Percentiles rank a stretch among this genome's conserved stretches.
Conservation (phyloP, 2,888 invertebrate genomes). For the Yponomeuta plumbellus region DNA sequence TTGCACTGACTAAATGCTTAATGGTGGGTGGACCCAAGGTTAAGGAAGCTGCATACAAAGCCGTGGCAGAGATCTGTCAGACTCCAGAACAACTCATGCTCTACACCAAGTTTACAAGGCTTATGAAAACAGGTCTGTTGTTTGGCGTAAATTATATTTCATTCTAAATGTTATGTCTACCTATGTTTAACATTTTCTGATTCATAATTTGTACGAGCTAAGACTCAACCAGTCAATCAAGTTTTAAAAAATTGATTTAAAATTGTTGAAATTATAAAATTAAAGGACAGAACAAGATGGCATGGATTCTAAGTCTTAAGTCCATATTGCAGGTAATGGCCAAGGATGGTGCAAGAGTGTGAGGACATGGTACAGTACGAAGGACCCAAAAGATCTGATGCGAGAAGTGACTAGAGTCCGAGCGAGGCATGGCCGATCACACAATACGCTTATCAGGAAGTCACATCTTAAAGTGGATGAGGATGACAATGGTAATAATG, state of each 20-base stretch:
- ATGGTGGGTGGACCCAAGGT: conserved; percentile 47
- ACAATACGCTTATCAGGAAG: conserved; percentile 82
- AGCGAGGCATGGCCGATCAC: conserved; percentile 81
- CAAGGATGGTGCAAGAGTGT: conserved; percentile 80
- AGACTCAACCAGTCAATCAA: too few species aligned
- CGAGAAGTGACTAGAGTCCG: conserved; percentile 78
- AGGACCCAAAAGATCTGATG: conserved; percentile 78
- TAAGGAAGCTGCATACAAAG: conserved; percentile 72
- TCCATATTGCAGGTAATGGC: conserved; percentile 60
- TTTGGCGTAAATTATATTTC: background rate
- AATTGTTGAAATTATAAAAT: too few species aligned
- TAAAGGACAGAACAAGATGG: too few species aligned
- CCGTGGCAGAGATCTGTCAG: conserved; percentile 72
- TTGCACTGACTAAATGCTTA: conserved; percentile 79
- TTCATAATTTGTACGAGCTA: too few species aligned
- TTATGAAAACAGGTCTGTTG: conserved; percentile 58
- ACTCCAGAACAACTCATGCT: conserved; percentile 80
- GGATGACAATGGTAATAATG: conserved; percentile 56
- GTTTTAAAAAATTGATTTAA: too few species aligned
- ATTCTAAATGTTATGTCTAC: too few species aligned
- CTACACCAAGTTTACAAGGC: conserved; percentile 77
- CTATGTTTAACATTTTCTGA: too few species aligned
- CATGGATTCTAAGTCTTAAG: background rate
- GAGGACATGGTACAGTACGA: conserved; percentile 79
- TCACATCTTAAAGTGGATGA: conserved; percentile 75